Evolutionary conservation across 2,888 invertebrate species (phyloP).

Genomic region (Melipona bicolor): DNA sequence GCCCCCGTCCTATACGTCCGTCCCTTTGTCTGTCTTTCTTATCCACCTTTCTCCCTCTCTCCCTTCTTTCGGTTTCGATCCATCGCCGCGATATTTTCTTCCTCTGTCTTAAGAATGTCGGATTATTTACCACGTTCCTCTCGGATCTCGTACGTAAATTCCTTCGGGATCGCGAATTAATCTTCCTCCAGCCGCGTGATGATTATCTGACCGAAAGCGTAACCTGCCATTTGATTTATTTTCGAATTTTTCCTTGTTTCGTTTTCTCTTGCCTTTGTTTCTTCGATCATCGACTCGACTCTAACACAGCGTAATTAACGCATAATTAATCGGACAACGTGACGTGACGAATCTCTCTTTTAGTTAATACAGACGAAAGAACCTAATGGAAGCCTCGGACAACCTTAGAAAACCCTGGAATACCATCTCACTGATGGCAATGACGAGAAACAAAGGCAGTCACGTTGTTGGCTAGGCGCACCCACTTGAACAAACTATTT

Average conservation of each 20-base stretch:
- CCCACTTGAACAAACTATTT: background rate
- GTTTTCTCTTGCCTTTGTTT: background rate
- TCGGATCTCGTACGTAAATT: constrained; percentile 55
- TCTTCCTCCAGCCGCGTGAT: constrained; percentile 21
- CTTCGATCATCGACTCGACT: background rate
- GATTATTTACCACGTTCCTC: constrained; percentile 56
- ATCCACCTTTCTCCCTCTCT: constrained; percentile 19
- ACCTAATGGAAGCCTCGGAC: constrained; percentile 26
- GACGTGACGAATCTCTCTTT: too few relatives aligned
- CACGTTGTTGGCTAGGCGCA: background rate
- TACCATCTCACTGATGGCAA: constrained; percentile 53
- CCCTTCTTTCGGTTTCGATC: constrained; percentile 42
- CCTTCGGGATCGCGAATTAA: constrained; percentile 63
- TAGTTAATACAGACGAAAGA: background rate
- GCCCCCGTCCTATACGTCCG: constrained; percentile 6
- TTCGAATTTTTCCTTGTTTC: background rate
- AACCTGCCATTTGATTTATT: background rate
- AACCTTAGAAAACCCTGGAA: constrained; percentile 31
- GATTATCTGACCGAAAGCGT: background rate
- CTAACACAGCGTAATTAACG: too few relatives aligned
- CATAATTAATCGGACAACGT: too few relatives aligned
- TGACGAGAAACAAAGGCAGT: constrained; percentile 74
- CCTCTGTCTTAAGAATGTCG: constrained; percentile 20
- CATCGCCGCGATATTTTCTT: constrained; percentile 35
- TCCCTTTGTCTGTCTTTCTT: constrained; percentile 39